Conservation (phyloP, 35 echinoderm and acorn worm genomes). For the Ptychodera flava region DNA sequence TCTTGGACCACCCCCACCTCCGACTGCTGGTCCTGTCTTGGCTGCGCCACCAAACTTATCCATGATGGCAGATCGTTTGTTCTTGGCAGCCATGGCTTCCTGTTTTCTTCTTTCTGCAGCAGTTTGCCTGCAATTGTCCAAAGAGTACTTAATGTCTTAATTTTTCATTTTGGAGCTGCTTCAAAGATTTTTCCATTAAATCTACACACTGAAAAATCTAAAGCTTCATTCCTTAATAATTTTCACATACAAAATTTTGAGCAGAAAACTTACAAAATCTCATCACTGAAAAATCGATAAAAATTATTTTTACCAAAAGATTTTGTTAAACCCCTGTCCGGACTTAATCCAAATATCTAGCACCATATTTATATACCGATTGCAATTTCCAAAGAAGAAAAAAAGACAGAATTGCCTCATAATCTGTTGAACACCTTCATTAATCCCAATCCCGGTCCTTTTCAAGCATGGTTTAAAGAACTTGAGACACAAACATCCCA, state of each 20-base stretch:
- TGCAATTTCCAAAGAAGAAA: too few relatives aligned
- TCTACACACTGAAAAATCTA: not conserved
- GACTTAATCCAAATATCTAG: too few relatives aligned
- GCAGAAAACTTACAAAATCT: not conserved
- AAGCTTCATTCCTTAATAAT: not conserved
- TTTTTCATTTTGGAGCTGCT: not conserved
- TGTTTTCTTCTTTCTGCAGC: conserved; percentile 55
- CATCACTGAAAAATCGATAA: not conserved
- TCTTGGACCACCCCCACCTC: conserved; percentile 25
- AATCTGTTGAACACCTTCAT: too few relatives aligned
- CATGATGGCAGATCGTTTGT: conserved; percentile 76
- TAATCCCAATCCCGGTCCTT: too few relatives aligned
- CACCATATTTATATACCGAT: too few relatives aligned
- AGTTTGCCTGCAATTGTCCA: too few relatives aligned
- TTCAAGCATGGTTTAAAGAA: too few relatives aligned
- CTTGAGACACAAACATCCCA: too few relatives aligned
- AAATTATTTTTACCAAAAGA: too few relatives aligned
- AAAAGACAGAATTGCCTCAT: too few relatives aligned
- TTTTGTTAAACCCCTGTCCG: too few relatives aligned
- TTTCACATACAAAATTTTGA: not conserved
- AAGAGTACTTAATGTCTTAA: not conserved
- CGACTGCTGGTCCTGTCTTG: conserved; percentile 11
- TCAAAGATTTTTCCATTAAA: not conserved
- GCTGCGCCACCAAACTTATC: conserved; percentile 88
- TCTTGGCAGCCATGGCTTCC: conserved; percentile 41